Evolutionary conservation across 1,140 invertebrate genomes (phyloP), one percentile per base, ranked within the genome.

Genomic region (Trichonephila clavata): DNA sequence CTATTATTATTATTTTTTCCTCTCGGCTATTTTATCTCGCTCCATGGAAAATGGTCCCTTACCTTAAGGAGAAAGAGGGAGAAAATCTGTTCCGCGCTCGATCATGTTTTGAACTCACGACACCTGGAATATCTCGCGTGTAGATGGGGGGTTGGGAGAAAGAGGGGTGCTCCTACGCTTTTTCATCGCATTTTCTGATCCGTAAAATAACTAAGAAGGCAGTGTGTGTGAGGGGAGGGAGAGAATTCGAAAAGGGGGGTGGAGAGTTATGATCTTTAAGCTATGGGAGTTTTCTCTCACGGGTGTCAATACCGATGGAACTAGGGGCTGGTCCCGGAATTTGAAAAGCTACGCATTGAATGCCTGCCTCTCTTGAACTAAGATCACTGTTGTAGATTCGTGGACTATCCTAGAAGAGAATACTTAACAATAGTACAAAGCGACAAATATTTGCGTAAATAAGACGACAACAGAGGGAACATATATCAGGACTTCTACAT

Each of bases 71-170:
- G 60, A 87, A 90, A 90, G 57, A 71, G 59, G 59, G 80, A 50
- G 90, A 39, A 92, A 86, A 92, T 92, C 83, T 92, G 80, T 39
- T 84, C 32, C 13, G 24, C 71, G 80, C 80, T 92, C 90, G 77
- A 92, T 92, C 91, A 86, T 92, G 81, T 92, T 92, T 86, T 65
- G 60, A 92, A 60, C 77, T 61, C 60, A 32, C 90, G 65, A 84
- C 91, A 92, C 63, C 91, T 92, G 91, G 91, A 61, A 92, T 84
- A 87, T 91, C 65, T 27, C 63, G 61, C 32, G 61, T 59, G n/a
- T 21, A 57, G 18, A 21, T 18, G 61, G 39, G 8, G 65, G 21
- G 43, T 39, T 63, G 87, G 65, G 59, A n/a, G 59, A 65, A 32
- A 43, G 39, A 27, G n/a, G 21, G 27, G 18, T 86, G n/a, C 84